A percentile compares a stretch with the other conserved stretches of the same genome.
Conservation (phyloP, 2,113 vertebrate species). For the Heloderma charlesbogerti region DNA sequence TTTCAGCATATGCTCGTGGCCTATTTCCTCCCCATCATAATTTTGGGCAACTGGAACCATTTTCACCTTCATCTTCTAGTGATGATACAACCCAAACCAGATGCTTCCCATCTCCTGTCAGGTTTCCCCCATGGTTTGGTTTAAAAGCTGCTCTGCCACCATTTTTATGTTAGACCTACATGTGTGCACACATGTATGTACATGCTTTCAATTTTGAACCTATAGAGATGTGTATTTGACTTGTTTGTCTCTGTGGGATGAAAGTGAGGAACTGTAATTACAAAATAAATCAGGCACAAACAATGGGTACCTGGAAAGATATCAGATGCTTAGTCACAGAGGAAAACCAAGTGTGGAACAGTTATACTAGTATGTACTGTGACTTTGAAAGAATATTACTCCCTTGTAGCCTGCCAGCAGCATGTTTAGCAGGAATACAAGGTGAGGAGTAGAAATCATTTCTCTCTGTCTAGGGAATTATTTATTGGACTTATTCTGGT, state of each 20-base stretch:
- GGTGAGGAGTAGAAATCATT: not conserved
- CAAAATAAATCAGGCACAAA: not conserved
- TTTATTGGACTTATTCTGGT: not conserved
- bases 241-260: not conserved
- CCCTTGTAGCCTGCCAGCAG: not conserved
- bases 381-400: constrained; percentile 20
- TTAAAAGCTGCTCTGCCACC: no score
- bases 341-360: constrained; percentile 1
- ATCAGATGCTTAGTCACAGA: not conserved
- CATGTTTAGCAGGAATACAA: not conserved
- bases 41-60: no score
- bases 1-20: no score
- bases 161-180: no score
- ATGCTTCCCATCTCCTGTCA: no score
- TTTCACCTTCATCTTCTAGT: no score
- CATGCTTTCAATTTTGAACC: no score
- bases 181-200: no score
- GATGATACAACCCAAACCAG: no score
- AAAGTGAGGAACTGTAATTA: not conserved
- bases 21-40: no score
- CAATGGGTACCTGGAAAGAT: constrained; percentile 20
- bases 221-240: not conserved
- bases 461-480: not conserved
- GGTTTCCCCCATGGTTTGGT: no score
- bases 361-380: not conserved